These are phyloP conservation scores for Torymus texanus DNA, from an alignment of 2,888 invertebrate species.

Conservation along the genomic window DNA sequence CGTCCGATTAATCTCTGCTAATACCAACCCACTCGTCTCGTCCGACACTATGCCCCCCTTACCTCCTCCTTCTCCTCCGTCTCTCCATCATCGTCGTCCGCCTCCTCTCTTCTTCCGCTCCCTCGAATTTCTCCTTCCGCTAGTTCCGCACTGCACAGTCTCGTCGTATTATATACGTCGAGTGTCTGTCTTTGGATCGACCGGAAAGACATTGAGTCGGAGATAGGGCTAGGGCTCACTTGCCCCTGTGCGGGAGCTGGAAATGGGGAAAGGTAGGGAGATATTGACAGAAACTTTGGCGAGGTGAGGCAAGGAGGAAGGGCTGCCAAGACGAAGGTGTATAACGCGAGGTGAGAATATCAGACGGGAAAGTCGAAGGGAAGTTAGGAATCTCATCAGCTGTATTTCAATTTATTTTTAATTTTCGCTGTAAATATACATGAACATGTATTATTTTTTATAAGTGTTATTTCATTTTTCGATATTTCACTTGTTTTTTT, in stretches of 20 bases:
- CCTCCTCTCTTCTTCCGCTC: not conserved
- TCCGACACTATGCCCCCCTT: conserved; percentile 2
- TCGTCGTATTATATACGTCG: not conserved
- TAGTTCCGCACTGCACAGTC: no score
- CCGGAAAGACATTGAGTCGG: not conserved
- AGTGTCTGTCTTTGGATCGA: not conserved
- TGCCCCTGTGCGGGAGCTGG: not conserved
- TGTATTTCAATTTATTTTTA: no score
- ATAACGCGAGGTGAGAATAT: no score
- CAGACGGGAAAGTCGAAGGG: no score
- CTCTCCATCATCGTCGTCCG: no score
- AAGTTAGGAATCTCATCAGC: no score
- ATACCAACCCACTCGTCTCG: conserved; percentile 66
- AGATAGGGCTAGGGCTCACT: not conserved
- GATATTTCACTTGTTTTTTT: no score
- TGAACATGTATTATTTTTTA: no score
- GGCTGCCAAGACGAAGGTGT: no score
- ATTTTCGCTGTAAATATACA: no score
- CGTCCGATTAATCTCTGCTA: conserved; percentile 71
- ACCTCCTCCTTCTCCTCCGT: not conserved
- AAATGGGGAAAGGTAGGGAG: not conserved
- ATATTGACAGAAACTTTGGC: conserved; percentile 6
- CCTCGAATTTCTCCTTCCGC: conserved; percentile 7
- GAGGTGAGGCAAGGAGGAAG: no score
- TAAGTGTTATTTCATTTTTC: no score